These are phyloP conservation scores for Cydia strobilella DNA, from an alignment of 1,140 invertebrate genomes.

Conservation along the genomic window DNA sequence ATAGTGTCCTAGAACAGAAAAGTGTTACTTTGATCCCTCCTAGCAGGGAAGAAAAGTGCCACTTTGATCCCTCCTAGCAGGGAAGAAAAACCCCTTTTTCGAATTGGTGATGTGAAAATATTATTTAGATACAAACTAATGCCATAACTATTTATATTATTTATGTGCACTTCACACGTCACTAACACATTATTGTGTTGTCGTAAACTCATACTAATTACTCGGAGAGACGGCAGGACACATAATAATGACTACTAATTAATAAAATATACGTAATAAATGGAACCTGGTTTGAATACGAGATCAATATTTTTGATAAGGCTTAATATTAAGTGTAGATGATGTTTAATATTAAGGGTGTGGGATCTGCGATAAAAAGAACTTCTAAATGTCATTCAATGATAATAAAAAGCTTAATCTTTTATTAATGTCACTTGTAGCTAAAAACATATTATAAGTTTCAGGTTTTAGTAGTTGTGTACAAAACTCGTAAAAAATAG, in stretches of 20 bases:
- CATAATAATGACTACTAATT: neutral
- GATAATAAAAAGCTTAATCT: neutral
- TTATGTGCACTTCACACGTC: neutral
- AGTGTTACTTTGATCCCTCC: too few relatives aligned
- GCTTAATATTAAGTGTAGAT: neutral
- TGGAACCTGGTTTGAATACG: neutral
- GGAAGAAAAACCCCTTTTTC: too few relatives aligned
- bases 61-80: too few relatives aligned
- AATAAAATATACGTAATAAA: neutral
- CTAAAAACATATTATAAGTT: too few relatives aligned
- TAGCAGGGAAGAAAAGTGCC: too few relatives aligned
- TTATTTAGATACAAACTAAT: too few relatives aligned
- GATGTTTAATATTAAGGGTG: neutral
- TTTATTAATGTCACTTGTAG: too few relatives aligned
- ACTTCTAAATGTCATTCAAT: neutral
- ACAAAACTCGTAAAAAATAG: too few relatives aligned
- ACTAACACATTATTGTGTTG: neutral
- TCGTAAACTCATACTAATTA: neutral
- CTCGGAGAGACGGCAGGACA: neutral
- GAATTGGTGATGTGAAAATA: too few relatives aligned
- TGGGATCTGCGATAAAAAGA: neutral
- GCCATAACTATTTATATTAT: neutral
- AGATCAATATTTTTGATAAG: neutral
- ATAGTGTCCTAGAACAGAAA: too few relatives aligned
- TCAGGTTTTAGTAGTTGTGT: too few relatives aligned